Base-by-base conservation (phyloP, 2,797 vertebrate genomes). In the Hydrolagus colliei region DNA sequence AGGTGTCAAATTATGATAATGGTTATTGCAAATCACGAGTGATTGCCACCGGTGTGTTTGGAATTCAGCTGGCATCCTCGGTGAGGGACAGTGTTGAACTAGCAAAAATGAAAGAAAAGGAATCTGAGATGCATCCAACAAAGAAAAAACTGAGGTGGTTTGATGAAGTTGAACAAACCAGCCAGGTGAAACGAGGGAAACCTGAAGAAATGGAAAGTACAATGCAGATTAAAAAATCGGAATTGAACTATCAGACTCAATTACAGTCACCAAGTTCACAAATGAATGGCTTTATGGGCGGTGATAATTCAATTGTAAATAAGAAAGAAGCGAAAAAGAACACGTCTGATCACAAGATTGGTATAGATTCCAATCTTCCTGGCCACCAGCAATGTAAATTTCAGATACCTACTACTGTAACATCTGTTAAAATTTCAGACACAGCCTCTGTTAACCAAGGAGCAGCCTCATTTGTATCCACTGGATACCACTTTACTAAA, bases 71-170 rank as follows among this genome's bases (percentile, higher is more conserved):
- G n/a, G 91, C 93, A 9, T 88, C 91, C 86, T 91, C 91, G 41
- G 91, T 97, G 86, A 94, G 94, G 90, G 97, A 98, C 88, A 98
- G 97, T 82, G 88, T 98, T 85, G 97, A 98, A 87, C 86, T 98
- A 86, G 90, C 91, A 72, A 95, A 93, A 90, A 87, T 89, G 41
- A 98, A 93, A 90, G 88, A 86, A 7, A 94, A 90, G 87, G 87
- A 88, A 12, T 0, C 73, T 79, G 93, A 93, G 87, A 89, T 87
- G 86, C 92, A 90, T 88, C 94, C 89, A 87, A 86, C 68, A 20
- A 91, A 91, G 79, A 97, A 95, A 91, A 98, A 95, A 87, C 88
- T 98, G 61, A 93, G 94, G 52, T 98, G 97, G 97, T 93, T 95
- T 87, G 96, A 98, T 88, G 95, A 97, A 90, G 92, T 92, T 12